A percentile compares a stretch with the other conserved stretches of the same genome.
These are phyloP conservation scores for Troides aeacus DNA, from an alignment of 2,888 invertebrate genomes.

Conservation along the genomic window DNA sequence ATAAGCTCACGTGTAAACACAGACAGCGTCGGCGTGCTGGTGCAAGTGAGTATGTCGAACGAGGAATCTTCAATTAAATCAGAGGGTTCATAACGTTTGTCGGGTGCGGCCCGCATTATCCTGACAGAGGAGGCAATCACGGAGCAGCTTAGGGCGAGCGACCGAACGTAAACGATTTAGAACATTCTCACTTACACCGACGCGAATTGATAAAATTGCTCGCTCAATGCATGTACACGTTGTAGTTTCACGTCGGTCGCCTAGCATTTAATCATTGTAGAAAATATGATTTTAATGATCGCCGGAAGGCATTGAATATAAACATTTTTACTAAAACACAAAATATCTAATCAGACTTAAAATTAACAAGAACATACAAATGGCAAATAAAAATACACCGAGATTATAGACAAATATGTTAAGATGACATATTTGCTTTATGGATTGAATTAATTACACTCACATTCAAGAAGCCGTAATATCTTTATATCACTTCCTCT, in stretches of 20 bases:
- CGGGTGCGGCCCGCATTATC: slow-evolving; percentile 63
- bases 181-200: slow-evolving; percentile 34
- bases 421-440: no score
- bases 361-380: not conserved
- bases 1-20: slow-evolving; percentile 19
- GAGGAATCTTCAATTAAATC: slow-evolving; percentile 74
- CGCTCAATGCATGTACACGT: not conserved
- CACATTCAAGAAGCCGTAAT: no score
- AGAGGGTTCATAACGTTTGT: slow-evolving; percentile 67
- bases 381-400: not conserved
- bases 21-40: slow-evolving; percentile 27
- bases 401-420: no score
- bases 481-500: not conserved
- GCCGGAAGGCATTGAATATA: not conserved
- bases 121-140: slow-evolving; percentile 65
- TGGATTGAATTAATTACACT: no score
- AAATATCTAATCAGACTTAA: not conserved
- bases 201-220: slow-evolving; percentile 32
- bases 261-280: not conserved
- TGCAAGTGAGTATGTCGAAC: slow-evolving; percentile 42
- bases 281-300: not conserved
- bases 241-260: not conserved
- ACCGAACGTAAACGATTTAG: slow-evolving; percentile 54
- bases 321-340: not conserved
- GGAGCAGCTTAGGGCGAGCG: slow-evolving; percentile 49